Evolutionary conservation across 1,140 invertebrate species (phyloP).

Genomic region (Nilaparvata lugens): DNA sequence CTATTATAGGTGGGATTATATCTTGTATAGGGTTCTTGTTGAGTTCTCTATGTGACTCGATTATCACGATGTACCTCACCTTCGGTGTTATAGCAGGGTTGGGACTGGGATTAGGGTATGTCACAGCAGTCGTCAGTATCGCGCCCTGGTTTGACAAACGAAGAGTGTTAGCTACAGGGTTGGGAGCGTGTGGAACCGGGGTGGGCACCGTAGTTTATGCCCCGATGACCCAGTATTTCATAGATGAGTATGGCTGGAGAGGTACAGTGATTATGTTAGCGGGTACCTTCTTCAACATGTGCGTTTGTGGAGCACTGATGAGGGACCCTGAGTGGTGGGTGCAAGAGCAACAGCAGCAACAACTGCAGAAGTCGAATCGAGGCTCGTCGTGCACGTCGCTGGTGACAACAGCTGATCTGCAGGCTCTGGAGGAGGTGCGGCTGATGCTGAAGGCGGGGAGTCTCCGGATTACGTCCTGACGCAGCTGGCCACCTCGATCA

Average conservation of each 20-base stretch:
- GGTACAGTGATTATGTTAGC: slow-evolving; percentile 74
- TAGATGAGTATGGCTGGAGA: slow-evolving; percentile 74
- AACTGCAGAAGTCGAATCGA: slow-evolving; percentile 31
- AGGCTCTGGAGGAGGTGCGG: slow-evolving; percentile 54
- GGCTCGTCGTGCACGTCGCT: slow-evolving; percentile 39
- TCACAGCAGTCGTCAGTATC: slow-evolving; percentile 84
- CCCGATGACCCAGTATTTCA: slow-evolving; percentile 63
- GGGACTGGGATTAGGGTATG: slow-evolving; percentile 77
- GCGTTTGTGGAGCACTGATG: slow-evolving; percentile 82
- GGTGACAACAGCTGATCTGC: slow-evolving; percentile 41
- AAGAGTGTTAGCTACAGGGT: slow-evolving; percentile 81
- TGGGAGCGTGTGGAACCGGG: slow-evolving; percentile 83
- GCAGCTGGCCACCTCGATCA: slow-evolving; percentile 46
- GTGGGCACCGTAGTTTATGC: slow-evolving; percentile 80
- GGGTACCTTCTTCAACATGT: slow-evolving; percentile 77
- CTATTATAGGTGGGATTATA: slow-evolving; percentile 40
- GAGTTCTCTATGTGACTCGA: slow-evolving; percentile 59
- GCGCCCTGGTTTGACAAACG: slow-evolving; percentile 95
- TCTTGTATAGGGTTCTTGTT: slow-evolving; percentile 80
- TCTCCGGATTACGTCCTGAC: slow-evolving; percentile 55
- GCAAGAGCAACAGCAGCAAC: slow-evolving; percentile 45
- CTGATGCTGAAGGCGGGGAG: slow-evolving; percentile 52
- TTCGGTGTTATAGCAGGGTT: slow-evolving; percentile 80
- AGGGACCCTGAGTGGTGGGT: slow-evolving; percentile 72
- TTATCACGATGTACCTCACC: slow-evolving; percentile 71